Percentiles rank a stretch among this genome's conserved stretches.
phyloP scores from a whole-genome alignment of 2,797 vertebrate genomes.

The Sphenopsis melanotis region DNA sequence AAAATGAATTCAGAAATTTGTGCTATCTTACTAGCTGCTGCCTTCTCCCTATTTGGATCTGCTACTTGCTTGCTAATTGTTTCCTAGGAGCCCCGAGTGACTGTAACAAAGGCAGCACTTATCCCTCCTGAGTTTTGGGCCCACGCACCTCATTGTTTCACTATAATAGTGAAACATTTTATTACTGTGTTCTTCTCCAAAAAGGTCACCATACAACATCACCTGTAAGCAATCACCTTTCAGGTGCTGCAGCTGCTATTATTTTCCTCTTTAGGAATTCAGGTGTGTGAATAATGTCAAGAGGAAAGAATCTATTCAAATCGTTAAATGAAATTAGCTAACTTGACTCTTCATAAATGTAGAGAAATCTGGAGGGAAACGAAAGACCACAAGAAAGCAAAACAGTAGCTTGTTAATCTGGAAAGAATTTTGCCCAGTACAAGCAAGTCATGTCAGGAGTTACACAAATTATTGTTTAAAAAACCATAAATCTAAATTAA shows the following conservation, averaged over 20 bases:
- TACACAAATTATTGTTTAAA: neutral
- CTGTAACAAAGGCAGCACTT: neutral
- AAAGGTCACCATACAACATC: neutral
- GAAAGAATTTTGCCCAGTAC: neutral
- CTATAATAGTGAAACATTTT: no score
- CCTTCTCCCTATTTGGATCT: neutral
- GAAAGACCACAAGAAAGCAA: neutral
- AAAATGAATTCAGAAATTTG: neutral
- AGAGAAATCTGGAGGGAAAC: neutral
- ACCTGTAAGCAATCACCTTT: neutral
- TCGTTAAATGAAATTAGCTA: slow-evolving; percentile 18
- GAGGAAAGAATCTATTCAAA: neutral
- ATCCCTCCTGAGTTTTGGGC: neutral
- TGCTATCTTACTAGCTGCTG: neutral
- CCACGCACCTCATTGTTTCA: neutral
- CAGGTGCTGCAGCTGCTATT: neutral
- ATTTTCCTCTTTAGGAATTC: neutral
- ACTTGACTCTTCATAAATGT: neutral
- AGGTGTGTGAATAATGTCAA: neutral
- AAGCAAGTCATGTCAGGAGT: neutral
- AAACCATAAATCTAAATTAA: neutral
- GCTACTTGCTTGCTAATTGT: neutral
- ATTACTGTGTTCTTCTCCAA: neutral
- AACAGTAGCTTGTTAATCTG: neutral
- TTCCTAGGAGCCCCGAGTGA: neutral